Conservation (phyloP, 2,797 vertebrate species). For the Leucoraja ocellata region DNA sequence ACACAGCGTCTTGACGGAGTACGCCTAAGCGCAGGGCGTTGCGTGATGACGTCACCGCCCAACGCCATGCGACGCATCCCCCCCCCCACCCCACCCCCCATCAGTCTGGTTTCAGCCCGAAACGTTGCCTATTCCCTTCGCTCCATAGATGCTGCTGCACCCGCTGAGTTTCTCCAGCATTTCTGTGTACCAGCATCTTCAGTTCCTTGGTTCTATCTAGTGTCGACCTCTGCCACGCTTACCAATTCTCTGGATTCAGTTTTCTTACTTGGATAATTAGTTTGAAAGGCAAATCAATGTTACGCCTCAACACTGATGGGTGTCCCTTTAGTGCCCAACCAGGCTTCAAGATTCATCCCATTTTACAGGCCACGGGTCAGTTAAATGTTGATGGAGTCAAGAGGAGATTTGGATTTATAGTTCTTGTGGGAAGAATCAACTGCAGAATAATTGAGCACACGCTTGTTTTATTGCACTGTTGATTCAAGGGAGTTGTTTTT, state of each 20-base stretch:
- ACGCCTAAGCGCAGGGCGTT: too few species aligned
- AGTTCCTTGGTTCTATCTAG: neutral
- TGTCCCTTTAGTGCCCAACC: conserved; percentile 5
- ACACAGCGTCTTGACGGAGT: too few species aligned
- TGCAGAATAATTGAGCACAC: conserved; percentile 57
- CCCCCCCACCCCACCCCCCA: too few species aligned
- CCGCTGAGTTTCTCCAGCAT: too few species aligned
- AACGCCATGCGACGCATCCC: too few species aligned
- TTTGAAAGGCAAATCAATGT: conserved; percentile 21
- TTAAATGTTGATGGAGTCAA: neutral
- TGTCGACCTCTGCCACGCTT: neutral
- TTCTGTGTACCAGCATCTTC: too few species aligned
- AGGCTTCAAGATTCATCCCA: neutral
- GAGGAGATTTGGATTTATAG: conserved; percentile 17
- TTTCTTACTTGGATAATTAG: conserved; percentile 3
- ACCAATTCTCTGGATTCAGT: neutral
- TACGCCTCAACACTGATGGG: neutral
- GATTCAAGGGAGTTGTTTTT: conserved; percentile 44
- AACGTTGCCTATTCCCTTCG: too few species aligned
- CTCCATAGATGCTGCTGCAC: too few species aligned
- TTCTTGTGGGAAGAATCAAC: conserved; percentile 46
- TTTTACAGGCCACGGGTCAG: conserved; percentile 8
- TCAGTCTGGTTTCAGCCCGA: too few species aligned
- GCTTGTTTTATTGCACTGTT: conserved; percentile 45
- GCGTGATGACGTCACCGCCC: too few species aligned